phyloP scores from a whole-genome alignment of 1,140 invertebrate genomes.

The Solen grandis region DNA sequence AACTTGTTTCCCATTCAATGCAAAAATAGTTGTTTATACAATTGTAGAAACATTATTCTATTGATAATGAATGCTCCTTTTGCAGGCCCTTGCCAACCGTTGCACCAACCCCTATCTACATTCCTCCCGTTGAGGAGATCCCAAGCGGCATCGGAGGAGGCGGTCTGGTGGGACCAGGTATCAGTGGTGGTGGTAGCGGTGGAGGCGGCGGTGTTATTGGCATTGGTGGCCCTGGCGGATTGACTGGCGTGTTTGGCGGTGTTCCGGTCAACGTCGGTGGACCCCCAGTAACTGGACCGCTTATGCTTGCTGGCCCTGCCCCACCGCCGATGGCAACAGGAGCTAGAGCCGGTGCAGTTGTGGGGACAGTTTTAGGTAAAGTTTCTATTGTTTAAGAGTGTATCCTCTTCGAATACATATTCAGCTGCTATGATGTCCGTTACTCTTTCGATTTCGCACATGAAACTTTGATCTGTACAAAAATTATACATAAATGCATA shows the following conservation, averaged over 20 bases:
- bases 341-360: conserved; percentile 48
- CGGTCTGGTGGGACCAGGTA: background rate
- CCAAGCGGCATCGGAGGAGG: conserved; percentile 11
- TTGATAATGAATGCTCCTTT: background rate
- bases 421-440: too few species aligned
- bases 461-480: too few species aligned
- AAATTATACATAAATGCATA: too few species aligned
- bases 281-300: background rate
- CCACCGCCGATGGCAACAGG: conserved; percentile 21
- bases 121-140: conserved; percentile 5
- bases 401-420: too few species aligned
- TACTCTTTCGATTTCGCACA: too few species aligned
- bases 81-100: conserved; percentile 12
- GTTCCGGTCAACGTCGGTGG: background rate
- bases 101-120: conserved; percentile 35
- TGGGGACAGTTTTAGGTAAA: conserved; percentile 47
- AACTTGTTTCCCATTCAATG: too few species aligned
- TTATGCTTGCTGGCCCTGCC: conserved; percentile 16
- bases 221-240: conserved; percentile 22
- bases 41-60: too few species aligned
- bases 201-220: conserved; percentile 13
- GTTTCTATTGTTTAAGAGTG: too few species aligned
- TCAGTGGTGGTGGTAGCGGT: background rate
- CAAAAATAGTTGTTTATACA: too few species aligned
- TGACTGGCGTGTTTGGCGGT: conserved; percentile 12